phyloP scores from a whole-genome alignment of 2,113 vertebrate species.

The Tenebrosternarchus preto region DNA sequence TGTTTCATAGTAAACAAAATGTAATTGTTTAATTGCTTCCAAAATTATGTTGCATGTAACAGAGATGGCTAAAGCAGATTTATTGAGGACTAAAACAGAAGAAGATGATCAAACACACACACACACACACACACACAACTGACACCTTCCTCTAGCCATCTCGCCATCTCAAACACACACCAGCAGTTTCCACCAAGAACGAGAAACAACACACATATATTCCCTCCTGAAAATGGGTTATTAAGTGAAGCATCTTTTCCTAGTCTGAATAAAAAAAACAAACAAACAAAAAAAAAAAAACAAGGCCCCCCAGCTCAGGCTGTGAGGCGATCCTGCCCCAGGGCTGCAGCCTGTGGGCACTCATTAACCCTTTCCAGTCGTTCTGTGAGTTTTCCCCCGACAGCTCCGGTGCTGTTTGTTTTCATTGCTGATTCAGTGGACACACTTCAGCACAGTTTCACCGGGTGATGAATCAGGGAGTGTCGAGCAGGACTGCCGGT shows the following conservation, averaged over 20 bases:
- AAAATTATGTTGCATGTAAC: too few relatives aligned
- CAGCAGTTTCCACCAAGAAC: too few relatives aligned
- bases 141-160: neutral
- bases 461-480: conserved; percentile 78
- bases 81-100: too few relatives aligned
- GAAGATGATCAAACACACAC: neutral
- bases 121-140: neutral
- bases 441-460: conserved; percentile 72
- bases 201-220: too few relatives aligned
- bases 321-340: conserved; percentile 2
- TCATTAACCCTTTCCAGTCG: conserved; percentile 70
- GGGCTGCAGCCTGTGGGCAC: conserved; percentile 58
- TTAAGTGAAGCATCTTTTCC: conserved; percentile 21
- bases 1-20: conserved; percentile 12
- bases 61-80: too few relatives aligned
- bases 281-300: conserved; percentile 15
- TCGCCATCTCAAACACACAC: neutral
- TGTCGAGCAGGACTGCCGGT: conserved; percentile 63
- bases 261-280: conserved; percentile 25
- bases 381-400: conserved; percentile 65
- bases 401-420: conserved; percentile 69
- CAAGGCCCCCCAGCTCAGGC: neutral
- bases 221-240: too few relatives aligned
- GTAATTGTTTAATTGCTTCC: neutral
- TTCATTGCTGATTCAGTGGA: conserved; percentile 71